These are phyloP conservation scores for Papilio dardanus DNA, from an alignment of 1,140 invertebrate genomes.

Conservation along the genomic window DNA sequence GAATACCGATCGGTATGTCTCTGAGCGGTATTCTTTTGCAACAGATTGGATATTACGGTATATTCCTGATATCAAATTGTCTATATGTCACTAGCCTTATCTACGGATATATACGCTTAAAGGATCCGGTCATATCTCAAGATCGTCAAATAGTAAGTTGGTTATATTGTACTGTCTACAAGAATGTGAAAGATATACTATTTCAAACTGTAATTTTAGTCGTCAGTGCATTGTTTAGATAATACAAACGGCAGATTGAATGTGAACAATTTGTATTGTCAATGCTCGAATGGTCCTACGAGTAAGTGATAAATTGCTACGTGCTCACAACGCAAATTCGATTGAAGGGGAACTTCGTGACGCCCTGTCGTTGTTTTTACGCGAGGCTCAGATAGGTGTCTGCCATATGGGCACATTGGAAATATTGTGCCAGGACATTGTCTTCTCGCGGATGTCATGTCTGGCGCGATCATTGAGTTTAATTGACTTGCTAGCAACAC, in stretches of 20 bases:
- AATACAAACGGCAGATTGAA: constrained; percentile 45
- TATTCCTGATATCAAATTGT: constrained; percentile 78
- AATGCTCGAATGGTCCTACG: constrained; percentile 66
- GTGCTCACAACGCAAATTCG: constrained; percentile 72
- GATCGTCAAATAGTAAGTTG: constrained; percentile 72
- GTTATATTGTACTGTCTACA: neutral
- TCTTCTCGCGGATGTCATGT: constrained; percentile 36
- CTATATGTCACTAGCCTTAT: constrained; percentile 76
- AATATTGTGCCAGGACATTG: constrained; percentile 35
- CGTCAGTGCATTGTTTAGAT: constrained; percentile 37
- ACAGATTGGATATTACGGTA: constrained; percentile 78
- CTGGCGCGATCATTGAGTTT: constrained; percentile 15
- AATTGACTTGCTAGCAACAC: constrained; percentile 11
- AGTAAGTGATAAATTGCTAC: constrained; percentile 78
- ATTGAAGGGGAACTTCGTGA: constrained; percentile 69
- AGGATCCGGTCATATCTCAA: constrained; percentile 73
- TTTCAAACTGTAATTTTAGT: neutral
- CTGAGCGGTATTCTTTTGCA: constrained; percentile 78
- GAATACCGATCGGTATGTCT: constrained; percentile 79
- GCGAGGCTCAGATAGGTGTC: constrained; percentile 73
- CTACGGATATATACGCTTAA: constrained; percentile 77
- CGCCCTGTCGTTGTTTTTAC: constrained; percentile 64
- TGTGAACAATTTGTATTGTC: constrained; percentile 63
- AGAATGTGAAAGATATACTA: neutral
- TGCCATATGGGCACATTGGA: constrained; percentile 57